phyloP scores from a whole-genome alignment of 1,140 invertebrate genomes.

The Lucilia sericata region DNA sequence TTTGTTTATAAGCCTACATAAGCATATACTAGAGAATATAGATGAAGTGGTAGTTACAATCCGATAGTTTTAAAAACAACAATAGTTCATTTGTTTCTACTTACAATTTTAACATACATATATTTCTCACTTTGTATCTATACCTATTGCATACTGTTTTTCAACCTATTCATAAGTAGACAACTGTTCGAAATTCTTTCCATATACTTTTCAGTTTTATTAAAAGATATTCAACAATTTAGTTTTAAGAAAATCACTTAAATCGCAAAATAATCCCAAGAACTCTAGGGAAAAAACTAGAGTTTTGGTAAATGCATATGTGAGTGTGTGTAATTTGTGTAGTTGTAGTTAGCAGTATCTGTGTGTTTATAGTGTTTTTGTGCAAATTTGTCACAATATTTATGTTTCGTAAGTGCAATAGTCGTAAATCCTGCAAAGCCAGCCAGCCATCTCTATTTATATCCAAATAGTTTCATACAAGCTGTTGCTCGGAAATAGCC shows the following conservation, averaged over 20 bases:
- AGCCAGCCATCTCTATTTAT: conserved; percentile 32
- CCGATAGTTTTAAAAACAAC: neutral
- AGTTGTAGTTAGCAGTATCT: neutral
- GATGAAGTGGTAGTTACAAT: neutral
- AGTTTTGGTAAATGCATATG: no score
- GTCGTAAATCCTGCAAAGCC: conserved; percentile 43
- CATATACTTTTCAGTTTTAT: no score
- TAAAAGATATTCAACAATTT: no score
- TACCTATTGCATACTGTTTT: no score
- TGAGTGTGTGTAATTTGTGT: neutral
- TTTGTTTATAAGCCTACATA: conserved; percentile 11
- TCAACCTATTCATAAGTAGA: no score
- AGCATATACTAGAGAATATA: neutral
- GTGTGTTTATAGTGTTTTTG: conserved; percentile 34
- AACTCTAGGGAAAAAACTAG: no score
- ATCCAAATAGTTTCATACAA: conserved; percentile 6
- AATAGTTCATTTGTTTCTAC: neutral
- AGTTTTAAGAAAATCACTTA: no score
- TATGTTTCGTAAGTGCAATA: conserved; percentile 38
- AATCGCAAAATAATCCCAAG: neutral
- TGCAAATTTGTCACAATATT: conserved; percentile 44
- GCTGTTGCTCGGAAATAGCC: conserved; percentile 40
- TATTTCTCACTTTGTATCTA: neutral
- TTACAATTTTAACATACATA: neutral
- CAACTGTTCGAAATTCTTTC: no score